A percentile compares a stretch with the other conserved stretches of the same genome.
phyloP scores from a whole-genome alignment of 2,113 vertebrate species.

The Chinchilla lanigera region DNA sequence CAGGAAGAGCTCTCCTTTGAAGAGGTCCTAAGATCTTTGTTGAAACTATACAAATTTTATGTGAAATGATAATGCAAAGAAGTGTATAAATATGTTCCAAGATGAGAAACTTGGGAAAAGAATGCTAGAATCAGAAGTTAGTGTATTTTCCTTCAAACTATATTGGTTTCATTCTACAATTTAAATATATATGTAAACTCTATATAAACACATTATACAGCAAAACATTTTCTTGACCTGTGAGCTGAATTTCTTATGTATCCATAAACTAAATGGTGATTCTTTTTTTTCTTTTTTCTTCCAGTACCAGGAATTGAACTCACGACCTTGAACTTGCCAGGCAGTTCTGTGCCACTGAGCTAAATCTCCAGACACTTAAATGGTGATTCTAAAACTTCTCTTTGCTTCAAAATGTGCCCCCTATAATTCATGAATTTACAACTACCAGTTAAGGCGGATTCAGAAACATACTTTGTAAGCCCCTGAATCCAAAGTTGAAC shows the following conservation, averaged over 20 bases:
- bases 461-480: background rate
- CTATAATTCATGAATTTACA: background rate
- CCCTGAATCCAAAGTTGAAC: background rate
- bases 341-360: too few species aligned
- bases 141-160: background rate
- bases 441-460: background rate
- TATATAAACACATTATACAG: background rate
- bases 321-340: too few species aligned
- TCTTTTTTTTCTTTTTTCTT: too few species aligned
- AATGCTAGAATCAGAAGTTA: background rate
- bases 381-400: background rate
- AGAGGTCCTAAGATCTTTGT: background rate
- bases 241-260: background rate
- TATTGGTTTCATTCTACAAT: background rate
- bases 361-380: background rate
- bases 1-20: background rate
- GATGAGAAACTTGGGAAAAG: background rate
- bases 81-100: background rate
- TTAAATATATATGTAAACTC: too few species aligned
- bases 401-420: background rate
- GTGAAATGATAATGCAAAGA: background rate
- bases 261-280: constrained; percentile 7
- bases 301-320: too few species aligned
- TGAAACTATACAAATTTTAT: background rate
- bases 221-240: constrained; percentile 38